Base-by-base conservation (phyloP, 1,140 invertebrate species). In the Trypoxylus dichotomus region DNA sequence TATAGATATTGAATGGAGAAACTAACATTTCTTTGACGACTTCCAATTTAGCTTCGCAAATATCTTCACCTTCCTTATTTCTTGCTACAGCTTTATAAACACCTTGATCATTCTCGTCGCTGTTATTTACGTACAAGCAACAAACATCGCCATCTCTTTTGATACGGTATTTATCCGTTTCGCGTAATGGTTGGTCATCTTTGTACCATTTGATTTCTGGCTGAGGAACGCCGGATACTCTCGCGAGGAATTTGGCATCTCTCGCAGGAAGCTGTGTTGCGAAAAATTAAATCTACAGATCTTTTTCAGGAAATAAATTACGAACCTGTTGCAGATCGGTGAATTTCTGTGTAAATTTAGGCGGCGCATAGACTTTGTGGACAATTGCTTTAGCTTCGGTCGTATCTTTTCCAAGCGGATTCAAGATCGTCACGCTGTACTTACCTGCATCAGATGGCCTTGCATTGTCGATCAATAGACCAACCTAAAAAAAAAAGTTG, bases 201-300 rank as follows among this genome's bases (percentile, higher is more conserved):
- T 91, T 94, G 83, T 91, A 93, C 96, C 97, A 99, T 0, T 89
- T 88, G 7, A 98, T 88, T 7, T 96, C 94, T 0, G 97, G 97
- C 75, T 90, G 88, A 0, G 97, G 97, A 43, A 97, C 90, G 10
- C 97, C 97, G 29, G 90, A 92, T 3, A 98, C 92, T 6, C 94
- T 90, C 3, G 94, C 94, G 0, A 92, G 88, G 83, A 96, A 94
- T 84, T 96, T 95, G 24, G 93, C 94, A 84, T 96, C 94, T 81
- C 90, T 90, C 15, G 89, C 90, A 10, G 93, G 92, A 11, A 95
- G 82, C 90, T 93, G 15, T 15, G 47, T 29, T 25, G 10, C 11
- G 19, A 75, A 24, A 21, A 25, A 75, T 2, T 29, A 74, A 24
- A 37, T 74, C 10, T 37, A 37, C n/a, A n/a, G n/a, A n/a, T n/a